These are phyloP conservation scores for Empis livida DNA, from an alignment of 2,888 invertebrate genomes.

Conservation along the genomic window DNA sequence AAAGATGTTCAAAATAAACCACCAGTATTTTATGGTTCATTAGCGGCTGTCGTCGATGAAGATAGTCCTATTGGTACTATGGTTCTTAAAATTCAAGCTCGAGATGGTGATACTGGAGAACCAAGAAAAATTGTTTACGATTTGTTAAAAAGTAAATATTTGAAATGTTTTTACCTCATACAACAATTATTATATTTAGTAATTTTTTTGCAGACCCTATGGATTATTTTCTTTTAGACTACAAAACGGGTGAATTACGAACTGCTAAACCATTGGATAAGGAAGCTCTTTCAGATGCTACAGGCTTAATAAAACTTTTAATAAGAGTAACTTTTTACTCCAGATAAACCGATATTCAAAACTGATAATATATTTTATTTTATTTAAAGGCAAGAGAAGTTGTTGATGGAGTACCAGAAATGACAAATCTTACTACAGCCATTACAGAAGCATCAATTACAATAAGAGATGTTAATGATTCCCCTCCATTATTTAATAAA, in stretches of 20 bases:
- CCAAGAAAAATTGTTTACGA: conserved; percentile 68
- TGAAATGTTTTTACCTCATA: neutral
- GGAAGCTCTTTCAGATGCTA: conserved; percentile 65
- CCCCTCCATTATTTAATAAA: conserved; percentile 70
- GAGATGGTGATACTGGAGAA: conserved; percentile 73
- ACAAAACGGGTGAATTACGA: conserved; percentile 62
- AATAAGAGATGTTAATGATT: conserved; percentile 80
- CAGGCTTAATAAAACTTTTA: conserved; percentile 63
- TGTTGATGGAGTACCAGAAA: conserved; percentile 54
- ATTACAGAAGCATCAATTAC: conserved; percentile 66
- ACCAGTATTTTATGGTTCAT: conserved; percentile 67
- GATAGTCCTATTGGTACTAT: conserved; percentile 73
- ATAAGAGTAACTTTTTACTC: conserved; percentile 46
- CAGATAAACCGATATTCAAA: neutral
- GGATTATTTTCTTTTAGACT: conserved; percentile 73
- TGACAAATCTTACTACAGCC: conserved; percentile 54
- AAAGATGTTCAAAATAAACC: conserved; percentile 79
- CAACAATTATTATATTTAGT: neutral
- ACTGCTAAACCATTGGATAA: conserved; percentile 77
- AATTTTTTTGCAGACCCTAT: conserved; percentile 53
- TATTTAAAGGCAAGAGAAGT: conserved; percentile 58
- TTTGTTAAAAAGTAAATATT: conserved; percentile 58
- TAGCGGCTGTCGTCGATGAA: conserved; percentile 66
- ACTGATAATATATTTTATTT: neutral
- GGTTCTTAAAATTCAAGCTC: conserved; percentile 64